Conservation (phyloP, 2,888 invertebrate genomes). For the Xestia ashworthii region DNA sequence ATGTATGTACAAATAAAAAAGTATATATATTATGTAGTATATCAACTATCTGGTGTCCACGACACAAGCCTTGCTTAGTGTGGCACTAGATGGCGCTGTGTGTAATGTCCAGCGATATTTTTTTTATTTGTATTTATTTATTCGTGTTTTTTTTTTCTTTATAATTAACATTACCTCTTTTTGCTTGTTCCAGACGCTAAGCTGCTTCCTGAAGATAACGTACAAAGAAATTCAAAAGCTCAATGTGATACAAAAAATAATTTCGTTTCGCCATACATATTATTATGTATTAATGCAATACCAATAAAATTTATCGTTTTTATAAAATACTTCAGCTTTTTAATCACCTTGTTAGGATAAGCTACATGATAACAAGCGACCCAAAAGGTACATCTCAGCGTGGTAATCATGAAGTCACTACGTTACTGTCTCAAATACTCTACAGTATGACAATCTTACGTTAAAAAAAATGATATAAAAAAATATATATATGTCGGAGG, state of each 20-base stretch:
- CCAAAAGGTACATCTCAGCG: not conserved
- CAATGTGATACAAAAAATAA: constrained; percentile 78
- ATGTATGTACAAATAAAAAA: too few species aligned
- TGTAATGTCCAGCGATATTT: too few species aligned
- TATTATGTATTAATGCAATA: constrained; percentile 63
- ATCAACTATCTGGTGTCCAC: too few species aligned
- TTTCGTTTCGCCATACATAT: constrained; percentile 70
- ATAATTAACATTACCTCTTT: constrained; percentile 28
- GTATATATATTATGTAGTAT: too few species aligned
- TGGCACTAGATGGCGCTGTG: too few species aligned
- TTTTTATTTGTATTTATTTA: too few species aligned
- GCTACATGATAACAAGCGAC: too few species aligned
- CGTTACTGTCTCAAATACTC: too few species aligned
- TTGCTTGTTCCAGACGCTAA: constrained; percentile 78
- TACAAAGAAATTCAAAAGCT: constrained; percentile 68
- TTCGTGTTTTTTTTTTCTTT: not conserved
- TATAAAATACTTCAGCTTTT: constrained; percentile 29
- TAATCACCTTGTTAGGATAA: not conserved
- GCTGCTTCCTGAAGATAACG: constrained; percentile 5
- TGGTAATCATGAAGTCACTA: not conserved
- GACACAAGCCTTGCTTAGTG: too few species aligned
- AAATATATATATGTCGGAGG: too few species aligned
- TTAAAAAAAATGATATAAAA: too few species aligned
- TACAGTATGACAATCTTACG: too few species aligned
- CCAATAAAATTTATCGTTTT: constrained; percentile 53